phyloP scores from a whole-genome alignment of 2,113 vertebrate genomes.

The Perognathus longimembris region DNA sequence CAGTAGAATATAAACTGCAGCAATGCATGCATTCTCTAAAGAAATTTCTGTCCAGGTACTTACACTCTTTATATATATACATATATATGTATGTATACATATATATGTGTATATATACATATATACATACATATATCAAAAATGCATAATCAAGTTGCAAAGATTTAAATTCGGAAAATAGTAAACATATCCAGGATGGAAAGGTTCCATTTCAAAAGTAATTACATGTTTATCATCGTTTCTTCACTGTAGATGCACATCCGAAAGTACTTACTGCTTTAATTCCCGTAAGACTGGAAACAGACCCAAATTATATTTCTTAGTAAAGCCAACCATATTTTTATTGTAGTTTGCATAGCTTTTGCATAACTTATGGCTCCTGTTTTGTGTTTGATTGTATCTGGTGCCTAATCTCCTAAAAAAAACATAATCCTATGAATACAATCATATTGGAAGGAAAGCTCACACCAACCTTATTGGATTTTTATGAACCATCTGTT shows the following conservation, averaged over 20 bases:
- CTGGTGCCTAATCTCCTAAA: background rate
- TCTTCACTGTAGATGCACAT: background rate
- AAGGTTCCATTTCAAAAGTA: constrained; percentile 34
- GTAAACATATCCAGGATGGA: constrained; percentile 39
- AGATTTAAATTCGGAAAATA: constrained; percentile 48
- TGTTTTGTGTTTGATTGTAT: constrained; percentile 36
- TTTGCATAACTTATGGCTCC: constrained; percentile 44
- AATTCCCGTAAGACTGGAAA: constrained; percentile 9
- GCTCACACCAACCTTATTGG: constrained; percentile 2
- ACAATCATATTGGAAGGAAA: constrained; percentile 17
- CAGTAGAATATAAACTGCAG: background rate
- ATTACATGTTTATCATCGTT: constrained; percentile 61
- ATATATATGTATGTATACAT: background rate
- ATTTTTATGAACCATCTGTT: constrained; percentile 33
- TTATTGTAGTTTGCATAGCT: constrained; percentile 34
- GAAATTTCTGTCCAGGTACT: constrained; percentile 13
- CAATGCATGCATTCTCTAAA: background rate
- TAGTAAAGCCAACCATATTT: background rate
- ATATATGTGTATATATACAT: background rate
- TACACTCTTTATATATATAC: background rate
- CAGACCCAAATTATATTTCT: background rate
- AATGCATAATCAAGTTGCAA: background rate
- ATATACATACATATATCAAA: background rate
- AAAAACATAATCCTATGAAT: constrained; percentile 24
- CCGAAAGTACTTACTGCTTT: constrained; percentile 20